phyloP scores from a whole-genome alignment of 2,113 vertebrate species.

The Eurystomus gularis region DNA sequence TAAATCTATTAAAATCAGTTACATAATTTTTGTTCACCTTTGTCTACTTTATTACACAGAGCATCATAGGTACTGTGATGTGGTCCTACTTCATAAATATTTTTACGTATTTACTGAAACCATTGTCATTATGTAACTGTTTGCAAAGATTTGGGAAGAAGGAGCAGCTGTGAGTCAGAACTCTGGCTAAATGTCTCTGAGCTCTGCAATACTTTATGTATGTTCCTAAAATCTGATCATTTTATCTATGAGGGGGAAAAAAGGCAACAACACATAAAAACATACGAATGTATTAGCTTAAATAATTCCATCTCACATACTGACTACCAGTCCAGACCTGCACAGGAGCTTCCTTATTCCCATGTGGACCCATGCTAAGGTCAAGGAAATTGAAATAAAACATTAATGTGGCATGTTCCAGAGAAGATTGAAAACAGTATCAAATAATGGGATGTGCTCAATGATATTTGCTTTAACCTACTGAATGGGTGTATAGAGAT shows the following conservation, averaged over 20 bases:
- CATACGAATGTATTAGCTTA: neutral
- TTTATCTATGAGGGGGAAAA: neutral
- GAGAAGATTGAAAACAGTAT: neutral
- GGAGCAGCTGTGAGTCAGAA: neutral
- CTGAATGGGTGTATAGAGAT: neutral
- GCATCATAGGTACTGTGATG: neutral
- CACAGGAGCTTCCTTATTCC: neutral
- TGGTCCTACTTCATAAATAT: neutral
- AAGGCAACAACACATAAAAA: neutral
- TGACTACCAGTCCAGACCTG: neutral
- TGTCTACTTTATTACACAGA: neutral
- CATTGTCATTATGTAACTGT: neutral
- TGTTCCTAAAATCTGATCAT: neutral
- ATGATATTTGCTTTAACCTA: neutral
- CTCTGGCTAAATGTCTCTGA: neutral
- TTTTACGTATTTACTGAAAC: neutral
- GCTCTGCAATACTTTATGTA: neutral
- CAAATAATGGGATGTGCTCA: neutral
- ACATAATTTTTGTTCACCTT: neutral
- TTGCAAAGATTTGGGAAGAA: neutral
- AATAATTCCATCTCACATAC: neutral
- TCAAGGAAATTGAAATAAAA: neutral
- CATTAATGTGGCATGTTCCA: rapidly evolving
- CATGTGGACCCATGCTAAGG: neutral
- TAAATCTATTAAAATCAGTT: neutral